phyloP scores from a whole-genome alignment of 1,140 invertebrate genomes.

The Brachionus asplanchnoidis region DNA sequence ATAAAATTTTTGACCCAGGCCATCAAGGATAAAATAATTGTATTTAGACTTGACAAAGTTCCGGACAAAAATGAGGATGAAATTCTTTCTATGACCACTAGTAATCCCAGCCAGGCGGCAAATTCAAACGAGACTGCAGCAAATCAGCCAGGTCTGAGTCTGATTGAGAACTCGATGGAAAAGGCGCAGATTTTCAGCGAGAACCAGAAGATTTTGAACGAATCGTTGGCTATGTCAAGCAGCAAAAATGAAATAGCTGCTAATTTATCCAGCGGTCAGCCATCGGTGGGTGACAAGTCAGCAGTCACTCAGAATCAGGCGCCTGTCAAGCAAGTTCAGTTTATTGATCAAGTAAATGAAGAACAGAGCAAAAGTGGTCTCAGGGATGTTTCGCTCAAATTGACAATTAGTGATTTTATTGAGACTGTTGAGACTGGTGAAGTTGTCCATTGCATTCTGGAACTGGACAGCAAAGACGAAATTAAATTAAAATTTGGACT shows the following conservation, averaged over 20 bases:
- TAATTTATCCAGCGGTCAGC: neutral
- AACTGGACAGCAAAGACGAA: constrained; percentile 35
- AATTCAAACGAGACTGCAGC: neutral
- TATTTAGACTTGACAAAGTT: neutral
- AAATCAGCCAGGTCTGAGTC: neutral
- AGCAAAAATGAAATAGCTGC: neutral
- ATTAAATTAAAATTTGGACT: constrained; percentile 35
- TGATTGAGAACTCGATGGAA: neutral
- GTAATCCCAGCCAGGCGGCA: neutral
- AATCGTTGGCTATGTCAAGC: neutral
- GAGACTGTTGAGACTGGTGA: neutral
- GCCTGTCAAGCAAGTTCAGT: neutral
- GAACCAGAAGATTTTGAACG: neutral
- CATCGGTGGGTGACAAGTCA: neutral
- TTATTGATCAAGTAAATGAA: constrained; percentile 32
- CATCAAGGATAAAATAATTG: constrained; percentile 10
- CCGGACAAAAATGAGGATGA: neutral
- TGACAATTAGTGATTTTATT: constrained; percentile 1
- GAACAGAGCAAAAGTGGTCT: neutral
- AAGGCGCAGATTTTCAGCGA: neutral
- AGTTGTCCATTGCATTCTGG: constrained; percentile 17
- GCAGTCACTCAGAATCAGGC: neutral
- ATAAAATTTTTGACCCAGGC: constrained; percentile 11
- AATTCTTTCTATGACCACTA: neutral
- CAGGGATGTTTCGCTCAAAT: neutral